Conservation (phyloP, 64 coral and sea anemone species). For the Actinia tenebrosa region DNA sequence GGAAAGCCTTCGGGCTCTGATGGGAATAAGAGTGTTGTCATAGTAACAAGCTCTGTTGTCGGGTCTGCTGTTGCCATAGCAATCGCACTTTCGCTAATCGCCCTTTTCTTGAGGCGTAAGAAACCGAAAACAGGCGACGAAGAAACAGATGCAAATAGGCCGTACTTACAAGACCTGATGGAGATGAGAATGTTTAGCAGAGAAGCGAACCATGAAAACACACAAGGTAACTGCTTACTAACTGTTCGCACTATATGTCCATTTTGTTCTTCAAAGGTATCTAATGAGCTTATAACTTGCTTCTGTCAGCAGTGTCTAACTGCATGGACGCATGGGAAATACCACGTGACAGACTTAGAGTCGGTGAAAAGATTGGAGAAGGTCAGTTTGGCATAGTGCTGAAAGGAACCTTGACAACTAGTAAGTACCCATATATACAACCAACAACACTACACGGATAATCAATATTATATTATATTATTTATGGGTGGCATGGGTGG, state of each 20-base stretch:
- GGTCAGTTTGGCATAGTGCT: conserved; percentile 81
- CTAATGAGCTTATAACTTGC: not conserved
- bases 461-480: too few species aligned
- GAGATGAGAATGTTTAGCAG: not conserved
- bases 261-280: not conserved
- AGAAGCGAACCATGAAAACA: not conserved
- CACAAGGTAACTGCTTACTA: not conserved
- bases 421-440: conserved; percentile 14
- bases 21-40: not conserved
- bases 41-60: conserved; percentile 8
- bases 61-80: conserved; percentile 12
- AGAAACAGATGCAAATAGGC: not conserved
- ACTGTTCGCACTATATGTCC: not conserved
- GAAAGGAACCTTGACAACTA: conserved; percentile 62
- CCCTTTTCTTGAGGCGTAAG: not conserved
- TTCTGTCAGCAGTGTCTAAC: not conserved
- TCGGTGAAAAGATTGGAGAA: conserved; percentile 61
- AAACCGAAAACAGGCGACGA: not conserved
- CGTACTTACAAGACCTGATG: not conserved
- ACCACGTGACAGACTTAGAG: conserved; percentile 47
- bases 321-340: conserved; percentile 67
- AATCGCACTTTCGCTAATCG: not conserved
- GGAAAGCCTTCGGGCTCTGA: not conserved
- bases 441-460: too few species aligned
- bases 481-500: too few species aligned